phyloP scores from a whole-genome alignment of 2,113 vertebrate genomes.

The Riparia riparia region DNA sequence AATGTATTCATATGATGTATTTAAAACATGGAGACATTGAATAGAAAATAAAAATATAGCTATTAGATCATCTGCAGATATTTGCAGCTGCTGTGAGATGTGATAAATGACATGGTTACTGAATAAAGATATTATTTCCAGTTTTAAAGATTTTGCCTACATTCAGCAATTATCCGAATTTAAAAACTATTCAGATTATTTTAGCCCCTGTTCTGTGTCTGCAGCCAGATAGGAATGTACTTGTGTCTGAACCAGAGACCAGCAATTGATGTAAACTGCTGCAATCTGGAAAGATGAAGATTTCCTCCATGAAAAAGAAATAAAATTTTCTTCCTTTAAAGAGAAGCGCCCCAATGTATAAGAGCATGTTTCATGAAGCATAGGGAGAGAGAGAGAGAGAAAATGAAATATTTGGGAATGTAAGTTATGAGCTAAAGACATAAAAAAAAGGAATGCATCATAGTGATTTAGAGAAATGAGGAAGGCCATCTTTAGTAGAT shows the following conservation, averaged over 20 bases:
- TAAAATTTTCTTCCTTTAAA: not conserved
- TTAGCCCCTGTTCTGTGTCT: not conserved
- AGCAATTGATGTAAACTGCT: not conserved
- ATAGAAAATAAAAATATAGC: not conserved
- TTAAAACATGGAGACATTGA: not conserved
- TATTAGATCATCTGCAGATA: not conserved
- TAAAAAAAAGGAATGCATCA: not conserved
- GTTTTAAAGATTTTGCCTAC: not conserved
- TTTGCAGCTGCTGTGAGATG: not conserved
- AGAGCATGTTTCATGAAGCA: not conserved
- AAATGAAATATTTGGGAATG: not conserved
- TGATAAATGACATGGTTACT: not conserved
- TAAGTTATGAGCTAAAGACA: not conserved
- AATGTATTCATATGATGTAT: not conserved
- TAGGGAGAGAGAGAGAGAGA: not conserved
- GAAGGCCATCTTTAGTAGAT: not conserved
- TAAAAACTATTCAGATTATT: not conserved
- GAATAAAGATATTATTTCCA: not conserved
- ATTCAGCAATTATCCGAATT: not conserved
- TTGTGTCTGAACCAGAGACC: not conserved
- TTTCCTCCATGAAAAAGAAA: not conserved
- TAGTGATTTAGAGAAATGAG: not conserved
- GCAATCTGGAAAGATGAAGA: not conserved
- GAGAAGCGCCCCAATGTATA: not conserved
- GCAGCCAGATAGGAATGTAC: not conserved